Conservation (phyloP, 53 echinoderm and acorn worm species). For the Mesocentrotus franciscanus region DNA sequence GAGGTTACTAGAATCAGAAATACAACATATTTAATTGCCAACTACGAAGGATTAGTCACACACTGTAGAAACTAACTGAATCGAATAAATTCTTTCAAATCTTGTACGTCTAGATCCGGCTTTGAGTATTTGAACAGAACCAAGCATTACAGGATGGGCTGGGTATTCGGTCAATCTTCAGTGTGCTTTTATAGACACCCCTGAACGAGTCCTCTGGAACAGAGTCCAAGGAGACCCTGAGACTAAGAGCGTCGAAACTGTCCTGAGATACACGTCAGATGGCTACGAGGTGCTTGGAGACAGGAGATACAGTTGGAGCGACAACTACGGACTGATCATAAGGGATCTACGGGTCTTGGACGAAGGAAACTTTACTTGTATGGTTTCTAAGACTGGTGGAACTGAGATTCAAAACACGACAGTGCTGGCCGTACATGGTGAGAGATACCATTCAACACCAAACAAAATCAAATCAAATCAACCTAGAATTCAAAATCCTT, state of each 20-base stretch:
- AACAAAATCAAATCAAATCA: no score
- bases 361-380: conserved; percentile 15
- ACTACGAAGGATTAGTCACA: no score
- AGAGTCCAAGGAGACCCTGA: no score
- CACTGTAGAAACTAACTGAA: no score
- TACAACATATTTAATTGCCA: no score
- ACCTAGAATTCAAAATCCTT: no score
- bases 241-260: background rate
- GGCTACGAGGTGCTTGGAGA: background rate
- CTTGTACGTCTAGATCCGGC: background rate
- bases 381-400: background rate
- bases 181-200: background rate
- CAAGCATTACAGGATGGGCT: background rate
- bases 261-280: background rate
- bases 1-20: no score
- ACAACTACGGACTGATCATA: background rate
- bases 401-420: background rate
- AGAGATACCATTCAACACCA: background rate
- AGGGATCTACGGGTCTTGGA: background rate
- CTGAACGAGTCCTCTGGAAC: conserved; percentile 7
- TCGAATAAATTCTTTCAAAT: no score
- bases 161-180: background rate
- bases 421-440: background rate
- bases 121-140: background rate
- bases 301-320: background rate